Evolutionary conservation across 2,888 invertebrate genomes (phyloP).

Genomic region (Aphodius sticticus): DNA sequence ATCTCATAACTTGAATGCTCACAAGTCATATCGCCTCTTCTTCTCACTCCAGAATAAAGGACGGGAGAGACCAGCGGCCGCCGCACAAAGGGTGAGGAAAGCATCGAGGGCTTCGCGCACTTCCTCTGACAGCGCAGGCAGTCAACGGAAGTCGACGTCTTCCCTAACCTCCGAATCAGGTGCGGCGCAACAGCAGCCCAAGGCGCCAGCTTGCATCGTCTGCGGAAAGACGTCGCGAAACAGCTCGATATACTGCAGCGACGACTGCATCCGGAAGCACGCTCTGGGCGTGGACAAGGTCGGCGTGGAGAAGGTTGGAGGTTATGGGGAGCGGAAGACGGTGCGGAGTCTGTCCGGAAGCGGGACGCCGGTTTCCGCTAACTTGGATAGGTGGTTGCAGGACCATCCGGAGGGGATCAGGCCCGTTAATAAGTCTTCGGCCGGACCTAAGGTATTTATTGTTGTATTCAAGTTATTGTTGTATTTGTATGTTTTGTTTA

Average conservation of each 20-base stretch:
- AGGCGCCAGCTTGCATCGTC: constrained; percentile 69
- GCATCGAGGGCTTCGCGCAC: constrained; percentile 50
- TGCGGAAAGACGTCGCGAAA: constrained; percentile 78
- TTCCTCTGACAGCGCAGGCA: constrained; percentile 54
- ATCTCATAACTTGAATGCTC: background rate
- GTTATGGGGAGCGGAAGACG: constrained; percentile 75
- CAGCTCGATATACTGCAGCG: constrained; percentile 90
- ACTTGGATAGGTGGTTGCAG: constrained; percentile 83
- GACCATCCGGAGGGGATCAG: constrained; percentile 74
- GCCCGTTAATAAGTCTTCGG: constrained; percentile 49
- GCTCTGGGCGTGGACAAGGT: constrained; percentile 75
- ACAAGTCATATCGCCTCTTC: background rate
- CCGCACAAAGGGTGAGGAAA: constrained; percentile 56
- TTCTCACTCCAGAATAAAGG: background rate
- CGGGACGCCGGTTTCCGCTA: constrained; percentile 83
- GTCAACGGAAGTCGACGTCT: constrained; percentile 37
- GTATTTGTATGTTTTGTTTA: background rate
- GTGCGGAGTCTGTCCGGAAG: constrained; percentile 78
- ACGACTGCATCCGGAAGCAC: constrained; percentile 85
- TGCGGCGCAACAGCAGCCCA: background rate
- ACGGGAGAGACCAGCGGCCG: constrained; percentile 54
- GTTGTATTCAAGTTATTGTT: background rate
- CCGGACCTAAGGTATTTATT: constrained; percentile 38
- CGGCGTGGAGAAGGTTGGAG: constrained; percentile 63
- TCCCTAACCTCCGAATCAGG: constrained; percentile 28